phyloP scores from a whole-genome alignment of 2,113 vertebrate species.

The Himantopus leucocephalus region DNA sequence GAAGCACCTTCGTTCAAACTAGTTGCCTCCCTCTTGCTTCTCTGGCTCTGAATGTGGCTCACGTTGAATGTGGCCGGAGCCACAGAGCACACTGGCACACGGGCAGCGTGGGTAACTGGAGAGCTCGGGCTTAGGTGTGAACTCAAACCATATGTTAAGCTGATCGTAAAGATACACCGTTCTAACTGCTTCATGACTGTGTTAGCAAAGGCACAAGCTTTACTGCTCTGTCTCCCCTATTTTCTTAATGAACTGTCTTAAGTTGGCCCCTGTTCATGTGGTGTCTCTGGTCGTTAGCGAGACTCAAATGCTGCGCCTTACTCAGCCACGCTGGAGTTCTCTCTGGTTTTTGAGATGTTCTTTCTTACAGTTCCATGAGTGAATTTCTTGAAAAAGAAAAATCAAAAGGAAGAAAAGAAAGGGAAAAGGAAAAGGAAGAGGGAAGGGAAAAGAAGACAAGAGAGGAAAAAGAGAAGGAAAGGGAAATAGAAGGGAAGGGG shows the following conservation, averaged over 20 bases:
- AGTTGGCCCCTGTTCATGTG: neutral
- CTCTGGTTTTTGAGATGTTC: neutral
- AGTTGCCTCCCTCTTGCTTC: neutral
- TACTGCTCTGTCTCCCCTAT: neutral
- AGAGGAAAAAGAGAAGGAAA: too few relatives aligned
- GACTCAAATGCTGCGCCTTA: neutral
- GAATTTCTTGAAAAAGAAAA: neutral
- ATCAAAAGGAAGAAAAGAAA: too few relatives aligned
- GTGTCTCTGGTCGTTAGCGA: neutral
- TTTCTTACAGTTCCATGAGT: neutral
- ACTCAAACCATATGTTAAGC: neutral
- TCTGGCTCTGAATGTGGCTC: neutral
- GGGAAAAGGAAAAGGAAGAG: fast-evolving
- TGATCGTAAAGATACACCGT: neutral
- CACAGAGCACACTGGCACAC: neutral
- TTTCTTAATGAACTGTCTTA: neutral
- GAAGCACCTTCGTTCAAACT: neutral
- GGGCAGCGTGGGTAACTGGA: neutral
- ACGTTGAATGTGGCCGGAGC: neutral
- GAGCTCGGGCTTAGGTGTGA: neutral
- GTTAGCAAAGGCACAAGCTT: neutral
- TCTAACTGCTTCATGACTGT: neutral
- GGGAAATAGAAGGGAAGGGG: fast-evolving
- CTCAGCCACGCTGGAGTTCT: neutral
- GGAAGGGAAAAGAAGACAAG: too few relatives aligned